Percentiles rank a stretch among this genome's conserved stretches.
phyloP scores from a whole-genome alignment of 1,140 invertebrate genomes.

The Camponotus pennsylvanicus region DNA sequence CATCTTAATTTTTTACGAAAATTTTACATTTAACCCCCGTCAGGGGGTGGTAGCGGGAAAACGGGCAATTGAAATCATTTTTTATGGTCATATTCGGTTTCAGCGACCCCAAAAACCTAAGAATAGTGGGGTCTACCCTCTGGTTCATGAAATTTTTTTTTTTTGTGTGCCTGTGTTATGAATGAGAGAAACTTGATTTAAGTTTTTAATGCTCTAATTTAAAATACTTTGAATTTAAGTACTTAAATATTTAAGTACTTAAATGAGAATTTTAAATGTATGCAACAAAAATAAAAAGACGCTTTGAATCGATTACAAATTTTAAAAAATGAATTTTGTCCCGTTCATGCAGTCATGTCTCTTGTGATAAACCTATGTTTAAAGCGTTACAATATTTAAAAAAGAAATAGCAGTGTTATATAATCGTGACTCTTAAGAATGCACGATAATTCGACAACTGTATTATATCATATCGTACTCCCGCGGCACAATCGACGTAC shows the following conservation, averaged over 20 bases:
- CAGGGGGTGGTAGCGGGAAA: too few species aligned
- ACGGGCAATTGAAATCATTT: too few species aligned
- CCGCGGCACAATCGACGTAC: conserved; percentile 47
- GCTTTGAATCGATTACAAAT: not conserved
- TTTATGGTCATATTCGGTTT: too few species aligned
- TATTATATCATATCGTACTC: conserved; percentile 17
- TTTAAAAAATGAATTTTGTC: not conserved
- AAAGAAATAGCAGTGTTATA: not conserved
- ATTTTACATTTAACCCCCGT: too few species aligned
- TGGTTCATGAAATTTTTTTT: too few species aligned
- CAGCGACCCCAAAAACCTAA: too few species aligned
- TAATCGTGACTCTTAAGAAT: not conserved
- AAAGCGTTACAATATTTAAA: not conserved
- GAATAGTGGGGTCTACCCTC: too few species aligned
- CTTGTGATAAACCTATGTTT: not conserved
- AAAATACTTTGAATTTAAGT: too few species aligned
- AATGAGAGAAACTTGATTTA: not conserved
- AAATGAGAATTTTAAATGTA: not conserved
- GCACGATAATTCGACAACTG: conserved; percentile 38
- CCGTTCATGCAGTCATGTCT: not conserved
- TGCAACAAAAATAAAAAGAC: not conserved
- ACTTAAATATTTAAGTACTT: not conserved
- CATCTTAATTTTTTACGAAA: too few species aligned
- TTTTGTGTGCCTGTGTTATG: too few species aligned
- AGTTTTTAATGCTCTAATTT: too few species aligned